A percentile compares a stretch with the other conserved stretches of the same genome.
These are phyloP conservation scores for Pyrocephalus nanus DNA, from an alignment of 2,797 vertebrate genomes.

Conservation along the genomic window DNA sequence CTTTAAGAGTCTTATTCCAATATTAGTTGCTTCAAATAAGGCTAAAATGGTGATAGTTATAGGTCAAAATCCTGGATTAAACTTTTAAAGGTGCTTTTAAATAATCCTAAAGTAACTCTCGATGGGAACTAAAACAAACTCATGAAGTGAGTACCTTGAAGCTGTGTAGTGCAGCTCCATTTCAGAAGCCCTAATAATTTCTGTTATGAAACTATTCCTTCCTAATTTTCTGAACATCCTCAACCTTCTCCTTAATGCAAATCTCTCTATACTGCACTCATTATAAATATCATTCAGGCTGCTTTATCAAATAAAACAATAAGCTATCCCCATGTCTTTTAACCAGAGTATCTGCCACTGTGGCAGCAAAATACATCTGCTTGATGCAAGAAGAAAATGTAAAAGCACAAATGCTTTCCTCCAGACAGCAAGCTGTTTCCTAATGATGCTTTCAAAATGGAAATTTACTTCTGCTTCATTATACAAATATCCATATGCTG, in stretches of 20 bases:
- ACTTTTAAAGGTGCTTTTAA: neutral
- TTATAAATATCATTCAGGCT: neutral
- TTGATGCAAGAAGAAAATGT: neutral
- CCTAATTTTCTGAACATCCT: neutral
- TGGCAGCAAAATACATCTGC: neutral
- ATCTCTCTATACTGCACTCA: neutral
- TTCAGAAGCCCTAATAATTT: neutral
- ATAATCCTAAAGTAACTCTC: neutral
- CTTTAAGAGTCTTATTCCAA: neutral
- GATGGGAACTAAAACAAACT: neutral
- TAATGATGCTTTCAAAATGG: neutral
- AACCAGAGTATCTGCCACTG: neutral
- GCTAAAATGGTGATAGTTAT: neutral
- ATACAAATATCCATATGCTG: neutral
- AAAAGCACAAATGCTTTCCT: neutral
- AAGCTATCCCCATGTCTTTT: neutral
- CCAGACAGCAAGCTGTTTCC: neutral
- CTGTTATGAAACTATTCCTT: neutral
- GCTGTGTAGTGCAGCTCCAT: neutral
- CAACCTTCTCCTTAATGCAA: neutral
- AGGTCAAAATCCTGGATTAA: neutral
- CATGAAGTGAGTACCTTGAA: neutral
- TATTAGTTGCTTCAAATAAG: neutral
- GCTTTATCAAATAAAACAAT: neutral
- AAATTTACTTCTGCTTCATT: neutral